Percentiles rank a stretch among this genome's conserved stretches.
phyloP scores from a whole-genome alignment of 2,797 vertebrate species.

The Todus mexicanus region DNA sequence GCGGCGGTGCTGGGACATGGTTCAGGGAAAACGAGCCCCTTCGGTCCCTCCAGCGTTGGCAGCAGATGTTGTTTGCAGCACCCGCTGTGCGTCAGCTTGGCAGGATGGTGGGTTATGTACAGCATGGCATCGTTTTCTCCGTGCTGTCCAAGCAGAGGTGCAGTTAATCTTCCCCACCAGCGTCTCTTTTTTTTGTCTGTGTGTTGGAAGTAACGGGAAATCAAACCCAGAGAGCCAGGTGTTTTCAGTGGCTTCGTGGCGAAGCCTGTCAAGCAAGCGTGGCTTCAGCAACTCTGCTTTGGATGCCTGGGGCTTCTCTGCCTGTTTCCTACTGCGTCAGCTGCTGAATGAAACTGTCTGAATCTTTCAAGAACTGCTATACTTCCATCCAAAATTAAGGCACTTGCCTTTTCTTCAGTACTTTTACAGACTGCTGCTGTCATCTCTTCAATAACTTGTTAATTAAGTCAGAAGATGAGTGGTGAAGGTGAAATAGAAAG shows the following conservation, averaged over 20 bases:
- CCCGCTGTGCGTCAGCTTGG: background rate
- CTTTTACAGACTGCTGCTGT: background rate
- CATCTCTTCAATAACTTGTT: fast-evolving
- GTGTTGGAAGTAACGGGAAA: fast-evolving
- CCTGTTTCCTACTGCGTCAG: background rate
- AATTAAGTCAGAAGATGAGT: background rate
- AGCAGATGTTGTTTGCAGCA: background rate
- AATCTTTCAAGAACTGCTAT: background rate
- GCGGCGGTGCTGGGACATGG: fast-evolving
- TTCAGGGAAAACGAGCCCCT: fast-evolving
- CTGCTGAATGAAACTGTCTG: background rate
- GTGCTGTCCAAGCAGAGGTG: background rate
- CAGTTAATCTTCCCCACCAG: background rate
- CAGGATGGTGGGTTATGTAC: fast-evolving
- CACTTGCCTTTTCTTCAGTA: background rate
- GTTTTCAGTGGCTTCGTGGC: background rate
- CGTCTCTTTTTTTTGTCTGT: fast-evolving
- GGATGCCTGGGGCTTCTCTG: background rate
- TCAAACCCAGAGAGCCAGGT: background rate
- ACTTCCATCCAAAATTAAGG: background rate
- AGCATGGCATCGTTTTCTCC: fast-evolving
- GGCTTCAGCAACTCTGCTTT: background rate
- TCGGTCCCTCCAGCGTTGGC: fast-evolving
- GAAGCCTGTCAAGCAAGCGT: fast-evolving
- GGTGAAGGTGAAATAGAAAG: background rate